Conservation (phyloP, 2,797 vertebrate species). For the Pseudochaenichthys georgianus region DNA sequence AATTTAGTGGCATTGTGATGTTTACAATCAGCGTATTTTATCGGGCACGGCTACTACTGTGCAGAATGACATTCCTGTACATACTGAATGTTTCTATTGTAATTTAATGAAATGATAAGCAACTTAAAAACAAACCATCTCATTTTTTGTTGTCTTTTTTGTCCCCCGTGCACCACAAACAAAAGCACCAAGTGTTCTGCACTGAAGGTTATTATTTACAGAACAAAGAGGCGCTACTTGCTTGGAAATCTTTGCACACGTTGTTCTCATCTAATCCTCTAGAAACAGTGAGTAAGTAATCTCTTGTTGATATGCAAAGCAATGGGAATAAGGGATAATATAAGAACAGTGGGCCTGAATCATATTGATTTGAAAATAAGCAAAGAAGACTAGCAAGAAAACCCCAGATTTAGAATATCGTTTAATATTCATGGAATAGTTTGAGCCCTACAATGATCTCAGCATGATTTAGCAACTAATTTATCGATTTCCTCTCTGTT, state of each 20-base stretch:
- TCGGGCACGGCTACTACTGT: constrained; percentile 66
- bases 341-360: not conserved
- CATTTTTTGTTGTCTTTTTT: constrained; percentile 48
- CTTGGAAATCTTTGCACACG: not conserved
- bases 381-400: rapidly evolving
- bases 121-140: constrained; percentile 42
- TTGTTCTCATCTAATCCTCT: constrained; percentile 12
- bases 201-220: constrained; percentile 6
- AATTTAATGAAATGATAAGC: constrained; percentile 77
- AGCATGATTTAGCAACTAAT: not conserved
- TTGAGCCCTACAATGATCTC: not conserved
- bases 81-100: constrained; percentile 79
- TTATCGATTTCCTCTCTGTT: constrained; percentile 42
- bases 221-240: not conserved
- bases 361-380: constrained; percentile 9
- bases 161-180: constrained; percentile 21
- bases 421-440: not conserved
- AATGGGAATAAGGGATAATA: constrained; percentile 13
- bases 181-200: not conserved
- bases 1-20: constrained; percentile 66
- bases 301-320: constrained; percentile 2
- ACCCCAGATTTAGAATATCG: too few relatives aligned
- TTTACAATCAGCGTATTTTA: constrained; percentile 66
- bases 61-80: constrained; percentile 77
- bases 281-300: constrained; percentile 5